Evolutionary conservation across 2,888 invertebrate genomes (phyloP).

Genomic region (Chesias legatella): DNA sequence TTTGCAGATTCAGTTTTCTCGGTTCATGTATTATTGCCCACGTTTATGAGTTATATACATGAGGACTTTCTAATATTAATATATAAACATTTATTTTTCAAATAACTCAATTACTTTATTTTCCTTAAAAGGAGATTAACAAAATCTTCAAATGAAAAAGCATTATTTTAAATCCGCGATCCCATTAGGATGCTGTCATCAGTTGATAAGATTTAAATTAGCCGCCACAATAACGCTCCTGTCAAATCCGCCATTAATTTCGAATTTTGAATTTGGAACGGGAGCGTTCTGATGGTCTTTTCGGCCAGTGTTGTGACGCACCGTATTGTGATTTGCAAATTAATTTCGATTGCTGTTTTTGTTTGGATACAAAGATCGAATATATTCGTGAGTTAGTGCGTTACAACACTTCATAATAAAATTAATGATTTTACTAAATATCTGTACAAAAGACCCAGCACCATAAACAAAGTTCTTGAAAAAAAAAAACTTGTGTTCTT

Average conservation of each 20-base stretch:
- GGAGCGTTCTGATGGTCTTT: conserved; percentile 49
- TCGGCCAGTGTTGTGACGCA: conserved; percentile 21
- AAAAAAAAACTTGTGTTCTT: too few relatives aligned
- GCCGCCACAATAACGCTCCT: conserved; percentile 75
- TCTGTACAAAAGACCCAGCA: too few relatives aligned
- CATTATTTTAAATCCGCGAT: conserved; percentile 65
- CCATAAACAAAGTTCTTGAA: too few relatives aligned
- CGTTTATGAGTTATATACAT: too few relatives aligned
- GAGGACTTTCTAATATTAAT: too few relatives aligned
- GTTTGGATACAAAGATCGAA: too few relatives aligned
- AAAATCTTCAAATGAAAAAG: conserved; percentile 44
- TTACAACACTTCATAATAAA: too few relatives aligned
- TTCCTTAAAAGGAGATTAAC: conserved; percentile 40
- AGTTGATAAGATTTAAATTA: conserved; percentile 80
- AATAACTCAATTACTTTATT: conserved; percentile 37
- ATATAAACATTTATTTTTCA: neutral
- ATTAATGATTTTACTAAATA: too few relatives aligned
- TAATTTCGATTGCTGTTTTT: conserved; percentile 2
- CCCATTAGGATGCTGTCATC: conserved; percentile 79
- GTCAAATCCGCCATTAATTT: conserved; percentile 80
- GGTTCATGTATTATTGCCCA: too few relatives aligned
- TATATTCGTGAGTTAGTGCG: too few relatives aligned
- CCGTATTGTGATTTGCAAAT: conserved; percentile 1
- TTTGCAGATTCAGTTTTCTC: too few relatives aligned
- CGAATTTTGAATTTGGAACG: conserved; percentile 73